phyloP scores from a whole-genome alignment of 2,888 invertebrate species.

The Polyommatus icarus region DNA sequence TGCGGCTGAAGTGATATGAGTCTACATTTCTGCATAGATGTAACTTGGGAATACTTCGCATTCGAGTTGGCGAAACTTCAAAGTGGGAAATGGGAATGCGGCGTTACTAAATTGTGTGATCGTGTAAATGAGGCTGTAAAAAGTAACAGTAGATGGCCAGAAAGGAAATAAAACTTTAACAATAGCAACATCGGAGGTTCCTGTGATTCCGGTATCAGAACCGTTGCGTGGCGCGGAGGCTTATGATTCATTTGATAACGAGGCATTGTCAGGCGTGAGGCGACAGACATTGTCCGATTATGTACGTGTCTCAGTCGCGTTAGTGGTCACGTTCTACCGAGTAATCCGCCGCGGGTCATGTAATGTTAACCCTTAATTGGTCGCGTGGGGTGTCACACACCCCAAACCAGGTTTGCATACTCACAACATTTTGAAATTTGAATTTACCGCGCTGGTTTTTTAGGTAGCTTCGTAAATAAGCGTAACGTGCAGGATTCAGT shows the following conservation, averaged over 20 bases:
- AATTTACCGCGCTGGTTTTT: too few species aligned
- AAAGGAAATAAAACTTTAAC: neutral
- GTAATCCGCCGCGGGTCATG: slow-evolving; percentile 25
- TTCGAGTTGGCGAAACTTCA: neutral
- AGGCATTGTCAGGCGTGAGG: slow-evolving; percentile 5
- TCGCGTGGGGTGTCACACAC: too few species aligned
- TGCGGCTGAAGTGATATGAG: neutral
- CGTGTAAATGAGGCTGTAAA: neutral
- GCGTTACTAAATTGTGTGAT: neutral
- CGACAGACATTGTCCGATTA: slow-evolving; percentile 28
- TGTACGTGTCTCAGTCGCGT: slow-evolving; percentile 16
- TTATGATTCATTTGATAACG: slow-evolving; percentile 25
- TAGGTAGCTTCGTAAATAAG: too few species aligned
- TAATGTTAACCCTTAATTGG: too few species aligned
- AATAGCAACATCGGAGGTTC: neutral
- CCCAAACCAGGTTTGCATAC: too few species aligned
- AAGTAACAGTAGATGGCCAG: neutral
- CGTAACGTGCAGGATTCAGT: too few species aligned
- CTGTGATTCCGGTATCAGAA: neutral
- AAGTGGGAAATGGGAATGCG: neutral
- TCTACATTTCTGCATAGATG: neutral
- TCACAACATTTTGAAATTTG: too few species aligned
- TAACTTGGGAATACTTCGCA: neutral
- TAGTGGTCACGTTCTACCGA: slow-evolving; percentile 14
- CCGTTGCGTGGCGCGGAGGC: neutral